Evolutionary conservation across 2,797 vertebrate species (phyloP).

Genomic region (Pangasius sanitwongsei): DNA sequence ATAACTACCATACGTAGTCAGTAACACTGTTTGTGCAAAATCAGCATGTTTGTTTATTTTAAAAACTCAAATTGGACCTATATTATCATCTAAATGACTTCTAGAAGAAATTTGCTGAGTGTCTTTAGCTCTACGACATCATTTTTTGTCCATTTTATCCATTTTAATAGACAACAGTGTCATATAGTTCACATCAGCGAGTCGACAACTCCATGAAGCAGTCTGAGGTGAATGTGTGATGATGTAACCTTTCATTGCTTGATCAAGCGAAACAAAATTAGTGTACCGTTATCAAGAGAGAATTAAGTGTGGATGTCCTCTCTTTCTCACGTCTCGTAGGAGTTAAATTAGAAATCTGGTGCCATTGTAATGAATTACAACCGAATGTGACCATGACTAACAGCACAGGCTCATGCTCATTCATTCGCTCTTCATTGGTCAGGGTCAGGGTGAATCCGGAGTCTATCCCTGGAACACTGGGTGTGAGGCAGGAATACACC

Average conservation of each 20-base stretch:
- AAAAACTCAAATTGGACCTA: neutral
- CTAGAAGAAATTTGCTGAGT: neutral
- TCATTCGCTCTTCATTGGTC: neutral
- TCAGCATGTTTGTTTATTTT: neutral
- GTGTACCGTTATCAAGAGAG: neutral
- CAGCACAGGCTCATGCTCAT: neutral
- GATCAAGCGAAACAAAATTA: neutral
- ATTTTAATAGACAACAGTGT: neutral
- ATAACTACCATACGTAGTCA: neutral
- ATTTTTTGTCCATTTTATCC: neutral
- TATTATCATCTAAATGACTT: neutral
- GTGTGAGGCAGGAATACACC: neutral
- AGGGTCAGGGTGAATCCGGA: neutral
- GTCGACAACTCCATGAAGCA: neutral
- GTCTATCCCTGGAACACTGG: neutral
- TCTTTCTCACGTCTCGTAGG: neutral
- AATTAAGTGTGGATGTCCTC: neutral
- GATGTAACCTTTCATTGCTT: neutral
- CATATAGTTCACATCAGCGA: neutral
- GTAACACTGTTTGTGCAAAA: neutral
- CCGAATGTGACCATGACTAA: neutral
- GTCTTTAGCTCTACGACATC: neutral
- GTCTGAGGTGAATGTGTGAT: neutral
- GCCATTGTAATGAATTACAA: neutral
- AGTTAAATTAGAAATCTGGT: neutral